A percentile compares a stretch with the other conserved stretches of the same genome.
Evolutionary conservation across 2,113 vertebrate species (phyloP).

Genomic region (Odontophorus gujanensis): DNA sequence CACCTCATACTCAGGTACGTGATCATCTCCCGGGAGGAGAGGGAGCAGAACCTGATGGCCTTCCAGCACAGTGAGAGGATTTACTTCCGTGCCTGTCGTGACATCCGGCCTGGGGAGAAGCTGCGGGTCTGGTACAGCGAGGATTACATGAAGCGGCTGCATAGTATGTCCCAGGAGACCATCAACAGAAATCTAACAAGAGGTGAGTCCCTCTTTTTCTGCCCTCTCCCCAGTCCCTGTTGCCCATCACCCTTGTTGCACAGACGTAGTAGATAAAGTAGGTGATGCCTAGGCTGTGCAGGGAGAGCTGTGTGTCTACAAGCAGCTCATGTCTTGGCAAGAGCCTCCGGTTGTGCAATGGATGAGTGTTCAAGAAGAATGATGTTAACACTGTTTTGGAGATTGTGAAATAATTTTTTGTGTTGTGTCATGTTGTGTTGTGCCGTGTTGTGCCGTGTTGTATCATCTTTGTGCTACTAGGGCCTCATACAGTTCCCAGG

Average conservation of each 20-base stretch:
- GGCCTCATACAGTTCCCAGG: background rate
- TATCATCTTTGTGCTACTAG: background rate
- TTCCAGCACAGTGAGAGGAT: slow-evolving; percentile 90
- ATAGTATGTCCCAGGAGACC: slow-evolving; percentile 88
- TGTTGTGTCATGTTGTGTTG: background rate
- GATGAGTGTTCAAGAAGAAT: background rate
- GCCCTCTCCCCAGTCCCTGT: background rate
- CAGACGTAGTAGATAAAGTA: background rate
- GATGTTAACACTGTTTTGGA: background rate
- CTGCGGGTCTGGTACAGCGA: slow-evolving; percentile 95
- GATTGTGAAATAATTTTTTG: background rate
- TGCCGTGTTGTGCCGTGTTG: background rate
- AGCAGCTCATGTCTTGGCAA: background rate
- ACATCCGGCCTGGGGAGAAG: slow-evolving; percentile 84
- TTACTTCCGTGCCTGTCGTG: slow-evolving; percentile 90
- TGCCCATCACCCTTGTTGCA: background rate
- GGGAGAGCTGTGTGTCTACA: background rate
- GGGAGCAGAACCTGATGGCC: slow-evolving; percentile 90
- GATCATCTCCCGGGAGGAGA: slow-evolving; percentile 87
- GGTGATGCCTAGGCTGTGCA: background rate
- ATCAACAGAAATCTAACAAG: slow-evolving; percentile 85
- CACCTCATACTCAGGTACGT: slow-evolving; percentile 83
- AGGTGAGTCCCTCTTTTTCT: slow-evolving; percentile 79
- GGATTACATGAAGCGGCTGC: slow-evolving; percentile 90
- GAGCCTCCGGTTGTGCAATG: background rate